Conservation (phyloP, 2,113 vertebrate species). For the Arizona elegans region DNA sequence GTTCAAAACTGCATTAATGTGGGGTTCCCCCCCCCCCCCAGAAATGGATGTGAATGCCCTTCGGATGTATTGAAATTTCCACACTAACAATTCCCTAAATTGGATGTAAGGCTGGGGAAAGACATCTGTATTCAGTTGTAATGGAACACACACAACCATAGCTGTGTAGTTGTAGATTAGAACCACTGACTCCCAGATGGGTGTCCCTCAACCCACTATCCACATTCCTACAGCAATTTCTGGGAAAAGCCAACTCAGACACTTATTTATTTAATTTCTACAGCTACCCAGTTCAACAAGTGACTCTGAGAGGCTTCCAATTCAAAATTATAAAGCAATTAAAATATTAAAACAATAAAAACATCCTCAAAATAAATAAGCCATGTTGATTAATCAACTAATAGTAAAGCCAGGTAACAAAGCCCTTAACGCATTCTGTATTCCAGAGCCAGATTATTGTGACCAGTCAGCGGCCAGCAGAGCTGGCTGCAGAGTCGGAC, state of each 20-base stretch:
- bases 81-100: neutral
- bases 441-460: too few species aligned
- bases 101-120: neutral
- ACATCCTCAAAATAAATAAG: neutral
- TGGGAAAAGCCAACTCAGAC: neutral
- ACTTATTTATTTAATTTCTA: neutral
- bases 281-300: neutral
- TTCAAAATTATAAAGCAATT: neutral
- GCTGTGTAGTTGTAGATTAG: neutral
- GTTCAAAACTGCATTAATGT: neutral
- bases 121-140: neutral
- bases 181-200: neutral
- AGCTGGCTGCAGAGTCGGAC: too few species aligned
- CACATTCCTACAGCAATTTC: neutral
- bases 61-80: neutral
- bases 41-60: neutral
- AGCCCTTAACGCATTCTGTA: too few species aligned
- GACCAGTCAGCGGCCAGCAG: too few species aligned
- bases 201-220: neutral
- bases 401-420: too few species aligned
- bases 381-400: neutral
- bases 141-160: neutral
- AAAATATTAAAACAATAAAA: neutral
- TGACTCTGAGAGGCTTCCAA: neutral
- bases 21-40: rapidly evolving